These are phyloP conservation scores for Isichthys henryi DNA, from an alignment of 2,113 vertebrate species.

Conservation along the genomic window DNA sequence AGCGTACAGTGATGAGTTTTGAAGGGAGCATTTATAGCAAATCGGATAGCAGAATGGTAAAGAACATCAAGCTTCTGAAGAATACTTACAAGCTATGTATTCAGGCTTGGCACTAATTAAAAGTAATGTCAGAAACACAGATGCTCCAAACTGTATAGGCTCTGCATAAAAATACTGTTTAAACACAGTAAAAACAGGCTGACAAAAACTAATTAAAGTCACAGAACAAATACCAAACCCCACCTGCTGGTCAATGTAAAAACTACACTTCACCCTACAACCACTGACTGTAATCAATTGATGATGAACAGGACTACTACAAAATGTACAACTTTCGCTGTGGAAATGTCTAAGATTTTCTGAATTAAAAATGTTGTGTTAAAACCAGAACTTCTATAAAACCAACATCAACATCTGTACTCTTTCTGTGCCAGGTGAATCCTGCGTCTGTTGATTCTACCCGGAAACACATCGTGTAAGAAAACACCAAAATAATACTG, in stretches of 20 bases:
- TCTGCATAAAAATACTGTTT: background rate
- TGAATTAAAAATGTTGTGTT: background rate
- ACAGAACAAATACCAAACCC: background rate
- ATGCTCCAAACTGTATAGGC: background rate
- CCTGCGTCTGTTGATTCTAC: background rate
- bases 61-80: too few species aligned
- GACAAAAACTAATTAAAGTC: background rate
- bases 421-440: background rate
- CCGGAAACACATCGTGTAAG: background rate
- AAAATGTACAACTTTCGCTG: background rate
- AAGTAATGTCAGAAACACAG: background rate
- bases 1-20: too few species aligned
- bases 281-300: background rate
- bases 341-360: background rate
- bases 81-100: background rate
- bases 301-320: background rate
- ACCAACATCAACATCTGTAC: background rate
- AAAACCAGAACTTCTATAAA: background rate
- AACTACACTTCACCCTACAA: background rate
- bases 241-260: constrained; percentile 19
- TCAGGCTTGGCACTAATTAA: background rate
- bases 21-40: too few species aligned
- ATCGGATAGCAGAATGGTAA: too few species aligned
- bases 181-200: background rate
- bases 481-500: constrained; percentile 2